Evolutionary conservation across 2,797 vertebrate genomes (phyloP), one percentile per base, ranked within the genome.

Genomic region (Macropus fuliginosus): DNA sequence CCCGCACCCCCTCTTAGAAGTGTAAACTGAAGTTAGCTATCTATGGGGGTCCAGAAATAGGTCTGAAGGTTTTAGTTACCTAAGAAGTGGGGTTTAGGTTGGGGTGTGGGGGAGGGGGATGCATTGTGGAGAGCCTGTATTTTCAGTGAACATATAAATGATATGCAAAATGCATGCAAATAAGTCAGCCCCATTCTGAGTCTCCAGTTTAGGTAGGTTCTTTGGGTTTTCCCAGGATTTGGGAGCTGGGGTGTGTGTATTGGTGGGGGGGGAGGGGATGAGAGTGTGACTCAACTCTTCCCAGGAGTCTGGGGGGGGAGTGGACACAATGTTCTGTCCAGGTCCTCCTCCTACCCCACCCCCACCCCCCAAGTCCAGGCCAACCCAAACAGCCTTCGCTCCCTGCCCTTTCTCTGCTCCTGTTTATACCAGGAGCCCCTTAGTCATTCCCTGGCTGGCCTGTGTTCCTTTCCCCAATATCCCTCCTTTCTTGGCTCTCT

Each of bases 261-360:
- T 5, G 81, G 59, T 12, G 57, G 59, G 62, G 93, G 55, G 95
- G 8, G 10, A 46, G 55, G 46, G 94, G 95, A 94, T 92, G 97
- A 97, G 97, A 96, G 55, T 94, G 95, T 98, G 98, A 98, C 95
- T 98, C 98, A 98, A 96, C 94, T 96, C 92, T 96, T 98, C 97
- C 97, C 96, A 97, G 94, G 96, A 98, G 95, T 87, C 95, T 97
- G 96, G 95, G 94, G 95, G 96, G 96, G 96, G 96, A 96, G 93
- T 96, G 97, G 97, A 98, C 98, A 97, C n/a, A 97, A 59, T 27
- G 97, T 98, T 94, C 97, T 97, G 91, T 81, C 92, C 91, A 54
- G 93, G 56, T 94, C 92, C 92, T 96, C 94, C 95, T 94, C 93
- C 93, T 62, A 87, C 59, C 59, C 91, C 91, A 94, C 94, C 93